Conservation (phyloP, 2,797 vertebrate species). For the Chaunax sp. region DNA sequence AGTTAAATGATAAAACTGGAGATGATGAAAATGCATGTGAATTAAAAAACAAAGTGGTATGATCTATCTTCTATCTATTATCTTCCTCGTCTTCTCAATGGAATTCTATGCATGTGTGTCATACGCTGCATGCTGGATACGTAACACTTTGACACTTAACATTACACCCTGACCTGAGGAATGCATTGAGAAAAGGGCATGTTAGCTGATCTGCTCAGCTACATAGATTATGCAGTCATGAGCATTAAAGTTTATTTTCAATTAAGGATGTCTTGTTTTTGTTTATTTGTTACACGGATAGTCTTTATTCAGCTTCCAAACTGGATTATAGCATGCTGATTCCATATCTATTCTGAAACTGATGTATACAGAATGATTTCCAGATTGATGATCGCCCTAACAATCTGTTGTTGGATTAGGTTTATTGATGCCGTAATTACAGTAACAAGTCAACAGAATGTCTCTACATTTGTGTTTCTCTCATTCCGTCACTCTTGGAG, state of each 20-base stretch:
- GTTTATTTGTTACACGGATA: too few relatives aligned
- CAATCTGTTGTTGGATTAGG: not conserved
- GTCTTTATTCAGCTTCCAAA: not conserved
- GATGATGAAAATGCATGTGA: too few relatives aligned
- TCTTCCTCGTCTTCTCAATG: conserved; percentile 20
- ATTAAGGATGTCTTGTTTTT: not conserved
- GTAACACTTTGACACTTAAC: conserved; percentile 1
- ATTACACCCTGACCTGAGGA: not conserved
- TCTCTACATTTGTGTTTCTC: not conserved
- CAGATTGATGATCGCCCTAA: not conserved
- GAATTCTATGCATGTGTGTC: conserved; percentile 14
- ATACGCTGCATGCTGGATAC: not conserved
- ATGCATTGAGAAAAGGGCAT: not conserved
- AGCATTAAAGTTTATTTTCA: too few relatives aligned
- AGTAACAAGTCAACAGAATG: too few relatives aligned
- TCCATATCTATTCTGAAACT: not conserved
- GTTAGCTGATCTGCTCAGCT: not conserved
- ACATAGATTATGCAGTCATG: too few relatives aligned
- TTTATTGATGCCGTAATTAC: not conserved
- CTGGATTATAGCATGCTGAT: not conserved
- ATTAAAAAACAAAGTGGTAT: too few relatives aligned
- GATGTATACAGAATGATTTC: not conserved
- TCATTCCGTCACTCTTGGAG: too few relatives aligned
- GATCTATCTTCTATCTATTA: too few relatives aligned
- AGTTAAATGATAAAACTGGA: too few relatives aligned